Base-by-base conservation (phyloP, 1,140 invertebrate species). In the Lasioglossum baleicum region DNA sequence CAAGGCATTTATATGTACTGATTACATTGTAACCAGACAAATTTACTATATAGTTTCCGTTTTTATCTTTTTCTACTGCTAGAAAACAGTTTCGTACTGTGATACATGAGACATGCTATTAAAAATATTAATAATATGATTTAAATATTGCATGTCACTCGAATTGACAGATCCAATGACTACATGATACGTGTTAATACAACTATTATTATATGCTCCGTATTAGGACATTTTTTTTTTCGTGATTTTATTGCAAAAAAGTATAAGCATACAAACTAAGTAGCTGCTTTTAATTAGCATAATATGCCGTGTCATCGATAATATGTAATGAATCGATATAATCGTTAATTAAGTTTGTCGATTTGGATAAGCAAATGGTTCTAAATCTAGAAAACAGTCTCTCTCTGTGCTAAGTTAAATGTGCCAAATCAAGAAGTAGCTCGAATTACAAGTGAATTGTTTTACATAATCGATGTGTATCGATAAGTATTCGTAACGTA, bases 101-200 rank as follows among this genome's bases (percentile, higher is more conserved):
- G 42, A 73, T 35, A 42, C 13, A 58, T 65, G 60, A 53, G 51
- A 80, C 53, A 48, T 56, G 60, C 80, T 67, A 60, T 71, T 75
- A 68, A 70, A 84, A 72, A 51, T 71, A 71, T 77, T 40, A 64
- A 72, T 77, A 71, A 71, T 72, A 61, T 71, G 60, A 53, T 72
- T 72, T 72, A 72, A 72, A 78, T 65, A 56, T 67, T 72, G 81
- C 84, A 71, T 68, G 81, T 72, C 69, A 72, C 44, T 58, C 42
- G 56, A 85, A 82, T 86, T 85, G 81, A 77, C 70, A 71, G 76
- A 71, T 85, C 79, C 48, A 82, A 75, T 69, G 69, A 79, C 73
- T 73, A 82, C 68, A 75, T 83, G 67, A 40, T 64, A 77, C 64
- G 84, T 69, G 63, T 71, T 68, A 31, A 64, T 79, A 80, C 60